Base-by-base conservation (phyloP, 2,888 invertebrate genomes). In the Drosophila robusta region DNA sequence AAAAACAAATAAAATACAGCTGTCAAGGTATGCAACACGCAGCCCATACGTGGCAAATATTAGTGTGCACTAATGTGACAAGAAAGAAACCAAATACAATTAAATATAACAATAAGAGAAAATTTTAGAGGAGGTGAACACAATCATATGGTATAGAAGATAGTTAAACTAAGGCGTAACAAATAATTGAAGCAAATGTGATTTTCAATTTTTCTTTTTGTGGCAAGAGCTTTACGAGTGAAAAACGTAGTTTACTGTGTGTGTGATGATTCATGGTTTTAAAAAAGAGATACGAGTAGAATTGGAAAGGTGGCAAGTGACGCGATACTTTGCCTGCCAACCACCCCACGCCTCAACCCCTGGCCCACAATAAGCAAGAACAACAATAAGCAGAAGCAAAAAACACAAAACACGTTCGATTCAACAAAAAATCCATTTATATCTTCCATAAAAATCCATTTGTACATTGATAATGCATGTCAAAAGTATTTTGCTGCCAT, bases 261-360 rank as follows among this genome's bases (percentile, higher is more conserved):
- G 42, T 12, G 42, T 18, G 58, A 52, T 74, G 78, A 75, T 63
- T 75, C 74, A 75, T 78, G 11, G 16, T 32, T 8, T 9, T 44
- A 32, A 62, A 62, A 26, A 16, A 57, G 44, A 62, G 41, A 55
- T 18, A 47, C 24, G 18, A 51, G 45, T 55, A 45, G 44, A n/a
- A 75, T 54, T 56, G 58, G 69, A 78, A 75, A 74, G 75, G 63
- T 75, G 69, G 69, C 22, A 12, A 54, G 26, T 78, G 78, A 78
- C 75, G 75, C 56, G 63, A 68, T 74, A 69, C 49, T 46, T 52
- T 54, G 39, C 22, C 54, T 36, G 29, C 7, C 41, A 58, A 46
- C 45, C 46, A 47, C 47, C 68, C 69, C 36, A 16, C 49, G n/a
- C 39, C 14, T 14, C 29, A 8, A 11, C 34, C 36, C 36, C 47